Percentiles rank a stretch among this genome's conserved stretches.
Conservation (phyloP, 2,113 vertebrate genomes). For the Percina caprodes region DNA sequence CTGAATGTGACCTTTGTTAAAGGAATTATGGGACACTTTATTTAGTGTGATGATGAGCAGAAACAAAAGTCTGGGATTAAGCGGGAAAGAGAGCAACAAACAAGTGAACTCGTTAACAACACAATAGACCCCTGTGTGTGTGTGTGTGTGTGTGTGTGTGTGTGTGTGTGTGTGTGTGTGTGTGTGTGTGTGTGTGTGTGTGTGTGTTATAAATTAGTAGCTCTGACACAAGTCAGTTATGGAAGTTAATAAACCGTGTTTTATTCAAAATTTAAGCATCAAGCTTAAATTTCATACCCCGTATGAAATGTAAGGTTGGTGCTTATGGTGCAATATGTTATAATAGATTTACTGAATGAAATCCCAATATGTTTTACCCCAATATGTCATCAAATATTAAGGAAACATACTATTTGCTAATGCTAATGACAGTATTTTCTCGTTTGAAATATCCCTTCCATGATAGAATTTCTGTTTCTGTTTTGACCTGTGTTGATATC, state of each 20-base stretch:
- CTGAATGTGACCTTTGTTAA: constrained; percentile 83
- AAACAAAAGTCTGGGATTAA: constrained; percentile 83
- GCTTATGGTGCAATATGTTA: too few relatives aligned
- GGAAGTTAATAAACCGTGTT: neutral
- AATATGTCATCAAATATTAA: too few relatives aligned
- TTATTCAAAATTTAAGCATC: neutral
- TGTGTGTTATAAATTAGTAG: constrained; percentile 5
- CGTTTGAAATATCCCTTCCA: too few relatives aligned
- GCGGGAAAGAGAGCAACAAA: constrained; percentile 71
- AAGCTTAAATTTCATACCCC: too few relatives aligned
- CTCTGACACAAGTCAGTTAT: constrained; percentile 3
- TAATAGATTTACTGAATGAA: too few relatives aligned
- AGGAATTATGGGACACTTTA: constrained; percentile 70
- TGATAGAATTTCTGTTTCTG: too few relatives aligned
- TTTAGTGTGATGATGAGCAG: constrained; percentile 71
- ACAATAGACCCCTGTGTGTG: constrained; percentile 67
- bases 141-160: constrained; percentile 27
- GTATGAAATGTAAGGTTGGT: too few relatives aligned
- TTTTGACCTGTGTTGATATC: too few relatives aligned
- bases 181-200: constrained; percentile 4
- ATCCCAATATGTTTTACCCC: too few relatives aligned
- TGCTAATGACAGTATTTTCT: too few relatives aligned
- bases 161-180: constrained; percentile 38
- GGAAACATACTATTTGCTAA: too few relatives aligned
- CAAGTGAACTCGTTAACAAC: constrained; percentile 50